phyloP scores from a whole-genome alignment of 2,888 invertebrate genomes.

The Sialis lutaria region DNA sequence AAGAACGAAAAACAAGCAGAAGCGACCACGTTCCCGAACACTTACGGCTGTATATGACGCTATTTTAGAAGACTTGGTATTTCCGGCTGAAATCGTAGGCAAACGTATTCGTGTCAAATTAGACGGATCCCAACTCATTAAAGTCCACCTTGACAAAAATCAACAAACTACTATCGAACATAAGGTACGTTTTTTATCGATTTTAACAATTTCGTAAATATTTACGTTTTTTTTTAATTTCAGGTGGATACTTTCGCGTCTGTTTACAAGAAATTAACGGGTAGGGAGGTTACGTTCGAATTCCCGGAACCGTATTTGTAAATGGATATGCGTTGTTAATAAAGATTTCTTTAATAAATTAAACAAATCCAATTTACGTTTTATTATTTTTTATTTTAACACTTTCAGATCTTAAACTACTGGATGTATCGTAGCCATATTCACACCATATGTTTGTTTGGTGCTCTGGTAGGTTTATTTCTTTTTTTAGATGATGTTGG shows the following conservation, averaged over 20 bases:
- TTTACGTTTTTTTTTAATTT: constrained; percentile 22
- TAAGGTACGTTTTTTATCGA: constrained; percentile 46
- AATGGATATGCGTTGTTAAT: constrained; percentile 15
- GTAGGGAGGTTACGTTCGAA: constrained; percentile 97
- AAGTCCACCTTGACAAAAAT: constrained; percentile 95
- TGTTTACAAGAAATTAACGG: constrained; percentile 97
- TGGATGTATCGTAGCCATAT: too few species aligned
- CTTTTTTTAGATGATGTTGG: too few species aligned
- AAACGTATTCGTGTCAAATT: constrained; percentile 91
- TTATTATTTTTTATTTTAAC: neutral
- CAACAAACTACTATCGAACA: constrained; percentile 99
- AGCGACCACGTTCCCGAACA: constrained; percentile 67
- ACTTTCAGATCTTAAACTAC: neutral
- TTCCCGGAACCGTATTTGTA: constrained; percentile 97
- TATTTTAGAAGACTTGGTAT: constrained; percentile 92
- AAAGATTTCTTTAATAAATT: neutral
- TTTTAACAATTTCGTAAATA: neutral
- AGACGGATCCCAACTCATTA: constrained; percentile 90
- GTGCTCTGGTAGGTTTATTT: too few species aligned
- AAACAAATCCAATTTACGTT: neutral
- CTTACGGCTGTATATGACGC: constrained; percentile 95
- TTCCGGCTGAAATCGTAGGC: constrained; percentile 98
- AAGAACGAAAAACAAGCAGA: constrained; percentile 58
- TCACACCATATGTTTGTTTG: too few species aligned
- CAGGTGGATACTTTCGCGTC: constrained; percentile 96